Evolutionary conservation across 2,797 vertebrate genomes (phyloP).

Genomic region (Myripristis murdjan): DNA sequence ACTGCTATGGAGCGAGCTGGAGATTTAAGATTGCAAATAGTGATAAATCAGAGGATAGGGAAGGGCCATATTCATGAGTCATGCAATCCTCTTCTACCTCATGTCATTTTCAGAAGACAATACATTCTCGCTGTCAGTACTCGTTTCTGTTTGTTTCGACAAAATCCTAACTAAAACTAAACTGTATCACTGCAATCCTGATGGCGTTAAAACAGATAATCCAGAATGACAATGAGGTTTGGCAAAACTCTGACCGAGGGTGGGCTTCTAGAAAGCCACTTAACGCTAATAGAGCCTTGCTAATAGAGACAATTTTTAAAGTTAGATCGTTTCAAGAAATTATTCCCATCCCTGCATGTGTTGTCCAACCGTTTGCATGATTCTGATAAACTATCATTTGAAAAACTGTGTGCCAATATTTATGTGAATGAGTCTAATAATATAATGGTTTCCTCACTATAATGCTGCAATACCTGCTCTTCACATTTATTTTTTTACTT

Average conservation of each 20-base stretch:
- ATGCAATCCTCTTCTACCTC: slow-evolving; percentile 71
- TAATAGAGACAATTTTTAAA: not conserved
- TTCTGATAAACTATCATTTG: no score
- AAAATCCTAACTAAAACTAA: not conserved
- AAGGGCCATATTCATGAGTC: slow-evolving; percentile 54
- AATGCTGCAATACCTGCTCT: not conserved
- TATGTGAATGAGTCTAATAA: no score
- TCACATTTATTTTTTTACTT: not conserved
- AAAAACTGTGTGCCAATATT: no score
- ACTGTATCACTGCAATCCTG: not conserved
- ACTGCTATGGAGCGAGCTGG: slow-evolving; percentile 46
- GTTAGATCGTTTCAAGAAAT: not conserved
- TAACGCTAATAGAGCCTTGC: not conserved
- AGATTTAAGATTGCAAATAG: slow-evolving; percentile 40
- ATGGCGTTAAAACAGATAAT: not conserved
- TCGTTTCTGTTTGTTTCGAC: slow-evolving; percentile 33
- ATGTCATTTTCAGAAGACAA: slow-evolving; percentile 55
- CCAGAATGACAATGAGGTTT: not conserved
- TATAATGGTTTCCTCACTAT: no score
- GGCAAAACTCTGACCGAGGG: not conserved
- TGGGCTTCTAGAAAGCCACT: not conserved
- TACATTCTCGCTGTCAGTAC: slow-evolving; percentile 57
- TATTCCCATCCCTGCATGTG: not conserved
- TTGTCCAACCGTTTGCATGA: not conserved
- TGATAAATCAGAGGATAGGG: slow-evolving; percentile 61